These are phyloP conservation scores for Synaphobranchus kaupii DNA, from an alignment of 2,797 vertebrate species.

Conservation along the genomic window DNA sequence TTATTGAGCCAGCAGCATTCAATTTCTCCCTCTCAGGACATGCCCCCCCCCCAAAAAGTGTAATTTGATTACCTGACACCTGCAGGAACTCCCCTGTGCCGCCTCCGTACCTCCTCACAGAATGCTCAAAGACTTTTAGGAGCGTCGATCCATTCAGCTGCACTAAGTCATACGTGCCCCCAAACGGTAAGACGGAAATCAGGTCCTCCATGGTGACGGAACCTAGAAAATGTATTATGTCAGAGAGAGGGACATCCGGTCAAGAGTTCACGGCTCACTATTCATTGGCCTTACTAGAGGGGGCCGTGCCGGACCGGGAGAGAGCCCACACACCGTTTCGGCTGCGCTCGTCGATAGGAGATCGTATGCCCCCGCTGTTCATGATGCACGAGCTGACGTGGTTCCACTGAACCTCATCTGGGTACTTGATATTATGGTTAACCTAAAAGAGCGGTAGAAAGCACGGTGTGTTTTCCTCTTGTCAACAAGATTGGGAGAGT, in stretches of 20 bases:
- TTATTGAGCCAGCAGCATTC: not conserved
- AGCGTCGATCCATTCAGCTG: constrained; percentile 83
- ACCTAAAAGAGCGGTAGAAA: constrained; percentile 67
- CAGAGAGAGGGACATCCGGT: not conserved
- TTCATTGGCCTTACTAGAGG: not conserved
- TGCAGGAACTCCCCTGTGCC: constrained; percentile 88
- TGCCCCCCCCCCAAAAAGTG: no score
- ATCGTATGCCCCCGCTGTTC: constrained; percentile 83
- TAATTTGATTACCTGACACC: constrained; percentile 80
- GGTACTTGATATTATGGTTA: constrained; percentile 73
- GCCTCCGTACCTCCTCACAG: constrained; percentile 77
- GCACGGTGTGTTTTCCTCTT: not conserved
- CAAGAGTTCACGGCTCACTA: not conserved
- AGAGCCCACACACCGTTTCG: constrained; percentile 71
- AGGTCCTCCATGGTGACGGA: constrained; percentile 87
- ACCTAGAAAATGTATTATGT: constrained; percentile 62
- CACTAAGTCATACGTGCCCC: constrained; percentile 85
- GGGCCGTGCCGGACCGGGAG: not conserved
- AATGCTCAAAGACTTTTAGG: constrained; percentile 83
- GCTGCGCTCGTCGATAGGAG: constrained; percentile 78
- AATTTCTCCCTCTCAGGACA: not conserved
- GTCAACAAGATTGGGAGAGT: not conserved
- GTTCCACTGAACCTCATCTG: constrained; percentile 79
- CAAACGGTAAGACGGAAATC: constrained; percentile 85
- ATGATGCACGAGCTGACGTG: constrained; percentile 85